Base-by-base conservation (phyloP, 2,888 invertebrate species). In the Drosophila suboccidentalis region DNA sequence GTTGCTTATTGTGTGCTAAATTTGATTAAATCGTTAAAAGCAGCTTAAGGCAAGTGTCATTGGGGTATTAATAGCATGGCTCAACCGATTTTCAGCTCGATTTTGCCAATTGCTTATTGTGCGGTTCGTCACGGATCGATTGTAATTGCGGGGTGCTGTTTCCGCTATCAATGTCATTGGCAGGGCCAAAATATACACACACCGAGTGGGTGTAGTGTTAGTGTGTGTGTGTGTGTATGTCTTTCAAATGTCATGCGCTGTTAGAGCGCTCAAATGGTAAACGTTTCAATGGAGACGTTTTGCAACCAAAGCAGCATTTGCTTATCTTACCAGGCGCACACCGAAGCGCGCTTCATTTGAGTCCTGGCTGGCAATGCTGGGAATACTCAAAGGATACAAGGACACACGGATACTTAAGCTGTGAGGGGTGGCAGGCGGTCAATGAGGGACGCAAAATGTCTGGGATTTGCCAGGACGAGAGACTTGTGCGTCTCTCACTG, bases 191-290 rank as follows among this genome's bases (percentile, higher is more conserved):
- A 55, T 64, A 69, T 47, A 67, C 66, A 66, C 55, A 71, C 57
- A 62, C 53, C 60, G 47, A 44, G 47, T 22, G 15, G 15, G 22
- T 22, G 19, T 19, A 19, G 19, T 1, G 38, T 39, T n/a, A n/a
- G 47, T 49, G 17, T 15, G 46, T 32, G 11, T 58, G 22, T 66
- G 50, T 71, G 53, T 62, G 72, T 71, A 59, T 68, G 73, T 59
- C 83, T 80, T 78, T 78, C 84, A 83, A 80, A 80, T 83, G 89
- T 86, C 89, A 83, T 83, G 89, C 81, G 76, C 85, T 86, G 85
- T 69, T 89, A 75, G 89, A 87, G 85, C 87, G 76, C 71, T 73
- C 82, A 75, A 89, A 87, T 88, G 78, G 70, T 75, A 86, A 87
- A 76, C 87, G 82, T 68, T 76, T 78, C 70, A 74, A 78, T 75